Evolutionary conservation across 2,888 invertebrate genomes (phyloP).

Genomic region (Drosophila planitibia): DNA sequence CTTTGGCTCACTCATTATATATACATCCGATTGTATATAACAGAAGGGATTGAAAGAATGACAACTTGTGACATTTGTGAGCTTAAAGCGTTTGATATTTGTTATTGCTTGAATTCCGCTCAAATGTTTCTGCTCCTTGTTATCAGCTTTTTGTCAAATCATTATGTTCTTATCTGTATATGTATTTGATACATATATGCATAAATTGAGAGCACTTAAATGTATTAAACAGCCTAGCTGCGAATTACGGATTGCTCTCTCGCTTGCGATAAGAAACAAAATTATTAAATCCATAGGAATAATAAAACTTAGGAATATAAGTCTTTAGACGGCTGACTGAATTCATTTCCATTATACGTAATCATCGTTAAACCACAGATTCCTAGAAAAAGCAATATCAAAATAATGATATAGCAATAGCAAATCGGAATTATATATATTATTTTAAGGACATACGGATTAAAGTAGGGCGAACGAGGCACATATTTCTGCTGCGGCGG

Average conservation of each 20-base stretch:
- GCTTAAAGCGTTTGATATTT: neutral
- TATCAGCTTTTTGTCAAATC: neutral
- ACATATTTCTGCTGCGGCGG: conserved; percentile 30
- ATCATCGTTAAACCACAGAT: conserved; percentile 35
- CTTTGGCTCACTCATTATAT: neutral
- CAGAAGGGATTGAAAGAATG: neutral
- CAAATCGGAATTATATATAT: neutral
- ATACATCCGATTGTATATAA: neutral
- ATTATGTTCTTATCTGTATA: neutral
- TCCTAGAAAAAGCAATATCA: conserved; percentile 33
- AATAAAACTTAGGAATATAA: neutral
- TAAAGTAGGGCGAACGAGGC: conserved; percentile 43
- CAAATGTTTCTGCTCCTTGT: neutral
- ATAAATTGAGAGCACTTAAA: neutral
- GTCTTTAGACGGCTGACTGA: neutral
- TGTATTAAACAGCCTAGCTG: conserved; percentile 4
- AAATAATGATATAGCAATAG: neutral
- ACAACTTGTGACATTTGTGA: neutral
- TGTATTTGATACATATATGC: neutral
- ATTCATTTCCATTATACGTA: conserved; percentile 8
- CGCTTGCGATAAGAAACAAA: conserved; percentile 14
- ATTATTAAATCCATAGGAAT: neutral
- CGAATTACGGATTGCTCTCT: neutral
- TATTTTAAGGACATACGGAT: conserved; percentile 40
- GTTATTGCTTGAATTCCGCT: neutral